These are phyloP conservation scores for Esox lucius DNA, from an alignment of 2,797 vertebrate genomes.

Conservation along the genomic window DNA sequence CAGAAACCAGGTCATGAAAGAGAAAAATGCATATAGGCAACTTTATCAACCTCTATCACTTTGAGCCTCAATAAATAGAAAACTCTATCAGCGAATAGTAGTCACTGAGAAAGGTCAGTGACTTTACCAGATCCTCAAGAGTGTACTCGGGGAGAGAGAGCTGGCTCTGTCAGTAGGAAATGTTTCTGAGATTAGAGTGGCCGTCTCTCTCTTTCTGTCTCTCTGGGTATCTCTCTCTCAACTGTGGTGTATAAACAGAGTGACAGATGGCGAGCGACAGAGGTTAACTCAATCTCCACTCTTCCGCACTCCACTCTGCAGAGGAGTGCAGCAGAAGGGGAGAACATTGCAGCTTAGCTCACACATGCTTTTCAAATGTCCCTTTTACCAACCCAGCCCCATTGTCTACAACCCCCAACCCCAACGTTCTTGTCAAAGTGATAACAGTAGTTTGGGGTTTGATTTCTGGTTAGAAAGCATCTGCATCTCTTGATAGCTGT, in stretches of 20 bases:
- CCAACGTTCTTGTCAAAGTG: constrained; percentile 26
- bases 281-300: constrained; percentile 44
- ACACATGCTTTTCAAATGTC: constrained; percentile 49
- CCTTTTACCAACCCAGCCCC: constrained; percentile 25
- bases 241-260: constrained; percentile 79
- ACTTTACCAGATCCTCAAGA: constrained; percentile 37
- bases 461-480: neutral
- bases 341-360: constrained; percentile 63
- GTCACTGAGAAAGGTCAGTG: neutral
- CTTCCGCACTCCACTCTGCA: constrained; percentile 47
- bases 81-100: neutral
- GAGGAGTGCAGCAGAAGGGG: constrained; percentile 73
- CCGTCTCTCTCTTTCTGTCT: constrained; percentile 25
- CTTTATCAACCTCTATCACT: neutral
- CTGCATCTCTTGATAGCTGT: constrained; percentile 11
- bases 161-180: constrained; percentile 79
- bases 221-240: constrained; percentile 4
- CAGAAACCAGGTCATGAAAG: neutral
- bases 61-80: neutral
- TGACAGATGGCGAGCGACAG: constrained; percentile 80
- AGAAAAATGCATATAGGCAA: neutral
- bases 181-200: constrained; percentile 78
- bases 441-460: neutral
- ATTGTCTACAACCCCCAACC: constrained; percentile 32
- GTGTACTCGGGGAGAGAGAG: constrained; percentile 52